Evolutionary conservation across 1,140 invertebrate species (phyloP).

Genomic region (Doryteuthis pealeii): DNA sequence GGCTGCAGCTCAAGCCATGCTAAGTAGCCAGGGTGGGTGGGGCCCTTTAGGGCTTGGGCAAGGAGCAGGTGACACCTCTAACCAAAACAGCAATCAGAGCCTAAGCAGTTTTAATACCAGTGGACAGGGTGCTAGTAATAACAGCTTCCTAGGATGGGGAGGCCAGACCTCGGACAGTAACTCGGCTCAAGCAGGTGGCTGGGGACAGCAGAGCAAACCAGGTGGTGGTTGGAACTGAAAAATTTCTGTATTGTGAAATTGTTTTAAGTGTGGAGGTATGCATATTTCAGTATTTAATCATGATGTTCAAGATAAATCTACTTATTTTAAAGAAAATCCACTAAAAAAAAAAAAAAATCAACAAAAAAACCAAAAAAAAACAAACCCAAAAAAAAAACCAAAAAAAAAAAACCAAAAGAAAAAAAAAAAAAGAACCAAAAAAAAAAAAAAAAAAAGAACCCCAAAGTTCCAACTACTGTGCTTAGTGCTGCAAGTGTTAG

Average conservation of each 20-base stretch:
- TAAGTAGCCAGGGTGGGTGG: constrained; percentile 48
- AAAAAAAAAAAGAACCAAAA: background rate
- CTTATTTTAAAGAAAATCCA: background rate
- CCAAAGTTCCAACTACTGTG: background rate
- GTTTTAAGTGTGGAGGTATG: background rate
- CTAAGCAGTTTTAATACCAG: constrained; percentile 9
- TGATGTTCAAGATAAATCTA: background rate
- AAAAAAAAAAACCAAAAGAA: background rate
- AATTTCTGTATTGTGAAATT: constrained; percentile 1
- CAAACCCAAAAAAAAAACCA: background rate
- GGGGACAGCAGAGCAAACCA: constrained; percentile 12
- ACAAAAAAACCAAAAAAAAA: background rate
- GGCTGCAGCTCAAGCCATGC: constrained; percentile 53
- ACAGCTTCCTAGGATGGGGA: constrained; percentile 11
- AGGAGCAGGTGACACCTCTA: constrained; percentile 21
- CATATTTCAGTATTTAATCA: constrained; percentile 9
- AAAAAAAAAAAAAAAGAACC: background rate
- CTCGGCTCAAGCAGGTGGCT: constrained; percentile 4
- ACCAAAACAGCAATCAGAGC: constrained; percentile 9
- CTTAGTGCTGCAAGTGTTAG: constrained; percentile 7
- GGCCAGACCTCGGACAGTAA: constrained; percentile 6
- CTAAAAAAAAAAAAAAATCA: background rate
- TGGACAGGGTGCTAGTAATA: constrained; percentile 2
- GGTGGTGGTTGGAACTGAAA: constrained; percentile 12
- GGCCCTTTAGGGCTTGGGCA: constrained; percentile 40